A percentile compares a stretch with the other conserved stretches of the same genome.
phyloP scores from a whole-genome alignment of 2,888 invertebrate species.

The Drosophila greeni region DNA sequence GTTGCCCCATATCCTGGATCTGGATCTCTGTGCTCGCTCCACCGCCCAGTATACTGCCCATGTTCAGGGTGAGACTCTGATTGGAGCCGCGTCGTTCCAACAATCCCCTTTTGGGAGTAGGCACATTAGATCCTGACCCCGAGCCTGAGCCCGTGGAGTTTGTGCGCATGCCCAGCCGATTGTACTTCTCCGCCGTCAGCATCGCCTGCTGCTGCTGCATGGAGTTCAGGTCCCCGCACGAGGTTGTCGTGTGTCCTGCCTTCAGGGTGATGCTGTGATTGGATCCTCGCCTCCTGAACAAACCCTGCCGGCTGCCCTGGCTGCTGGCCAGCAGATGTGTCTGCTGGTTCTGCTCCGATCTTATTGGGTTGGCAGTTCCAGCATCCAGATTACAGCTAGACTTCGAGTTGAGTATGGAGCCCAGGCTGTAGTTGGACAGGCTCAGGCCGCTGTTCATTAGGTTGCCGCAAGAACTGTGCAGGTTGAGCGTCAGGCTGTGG shows the following conservation, averaged over 20 bases:
- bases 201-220: slow-evolving; percentile 79
- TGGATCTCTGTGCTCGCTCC: slow-evolving; percentile 48
- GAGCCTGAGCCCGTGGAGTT: slow-evolving; percentile 51
- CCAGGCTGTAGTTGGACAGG: slow-evolving; percentile 81
- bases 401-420: slow-evolving; percentile 79
- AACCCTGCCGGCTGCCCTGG: slow-evolving; percentile 58
- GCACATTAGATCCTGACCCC: slow-evolving; percentile 42
- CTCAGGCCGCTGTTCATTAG: slow-evolving; percentile 79
- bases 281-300: slow-evolving; percentile 78
- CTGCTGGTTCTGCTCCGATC: slow-evolving; percentile 32
- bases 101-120: slow-evolving; percentile 83
- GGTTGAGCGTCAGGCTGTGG: slow-evolving; percentile 82
- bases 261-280: slow-evolving; percentile 81
- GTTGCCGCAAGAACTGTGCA: slow-evolving; percentile 80
- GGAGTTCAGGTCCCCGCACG: slow-evolving; percentile 79
- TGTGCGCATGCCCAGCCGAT: slow-evolving; percentile 48
- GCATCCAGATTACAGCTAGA: slow-evolving; percentile 73
- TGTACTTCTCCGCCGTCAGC: slow-evolving; percentile 60
- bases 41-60: slow-evolving; percentile 58
- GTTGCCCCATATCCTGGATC: slow-evolving; percentile 49
- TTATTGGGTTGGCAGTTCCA: slow-evolving; percentile 16
- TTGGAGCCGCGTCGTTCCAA: slow-evolving; percentile 93
- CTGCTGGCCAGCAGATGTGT: slow-evolving; percentile 34
- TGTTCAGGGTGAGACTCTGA: slow-evolving; percentile 91
- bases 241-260: slow-evolving; percentile 78